Conservation (phyloP, 2,797 vertebrate genomes). For the Coregonus suidteri region DNA sequence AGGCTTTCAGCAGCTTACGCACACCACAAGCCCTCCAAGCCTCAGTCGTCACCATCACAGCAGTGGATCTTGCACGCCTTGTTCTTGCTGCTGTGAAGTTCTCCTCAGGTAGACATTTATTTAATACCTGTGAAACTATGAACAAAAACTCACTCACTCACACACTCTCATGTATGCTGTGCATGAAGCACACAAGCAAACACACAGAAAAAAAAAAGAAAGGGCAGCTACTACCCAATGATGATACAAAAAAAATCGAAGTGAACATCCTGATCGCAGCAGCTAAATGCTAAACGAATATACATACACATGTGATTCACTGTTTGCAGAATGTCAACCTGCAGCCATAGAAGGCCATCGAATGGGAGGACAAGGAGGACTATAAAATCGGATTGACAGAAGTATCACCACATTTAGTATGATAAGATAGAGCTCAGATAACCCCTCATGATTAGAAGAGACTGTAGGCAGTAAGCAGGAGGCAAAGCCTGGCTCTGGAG, state of each 20-base stretch:
- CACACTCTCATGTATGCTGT: neutral
- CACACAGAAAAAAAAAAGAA: neutral
- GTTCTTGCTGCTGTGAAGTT: constrained; percentile 14
- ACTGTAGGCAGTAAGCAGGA: constrained; percentile 3
- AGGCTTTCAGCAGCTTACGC: constrained; percentile 14
- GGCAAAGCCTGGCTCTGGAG: constrained; percentile 28
- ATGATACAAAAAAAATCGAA: neutral
- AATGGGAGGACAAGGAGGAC: neutral
- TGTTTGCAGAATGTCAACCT: neutral
- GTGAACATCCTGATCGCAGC: neutral
- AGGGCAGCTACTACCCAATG: neutral
- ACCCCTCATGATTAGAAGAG: neutral
- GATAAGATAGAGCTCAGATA: constrained; percentile 64
- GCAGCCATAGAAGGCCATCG: neutral
- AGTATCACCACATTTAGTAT: constrained; percentile 19
- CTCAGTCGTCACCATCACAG: constrained; percentile 6
- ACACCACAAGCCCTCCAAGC: constrained; percentile 18
- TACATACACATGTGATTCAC: neutral
- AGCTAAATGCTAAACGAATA: neutral
- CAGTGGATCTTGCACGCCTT: neutral
- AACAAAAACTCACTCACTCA: constrained; percentile 7
- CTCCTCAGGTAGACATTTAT: constrained; percentile 24
- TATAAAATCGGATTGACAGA: neutral
- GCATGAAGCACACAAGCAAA: neutral
- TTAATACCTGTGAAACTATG: constrained; percentile 41